Base-by-base conservation (phyloP, 2,113 vertebrate genomes). In the Sturnira hondurensis region DNA sequence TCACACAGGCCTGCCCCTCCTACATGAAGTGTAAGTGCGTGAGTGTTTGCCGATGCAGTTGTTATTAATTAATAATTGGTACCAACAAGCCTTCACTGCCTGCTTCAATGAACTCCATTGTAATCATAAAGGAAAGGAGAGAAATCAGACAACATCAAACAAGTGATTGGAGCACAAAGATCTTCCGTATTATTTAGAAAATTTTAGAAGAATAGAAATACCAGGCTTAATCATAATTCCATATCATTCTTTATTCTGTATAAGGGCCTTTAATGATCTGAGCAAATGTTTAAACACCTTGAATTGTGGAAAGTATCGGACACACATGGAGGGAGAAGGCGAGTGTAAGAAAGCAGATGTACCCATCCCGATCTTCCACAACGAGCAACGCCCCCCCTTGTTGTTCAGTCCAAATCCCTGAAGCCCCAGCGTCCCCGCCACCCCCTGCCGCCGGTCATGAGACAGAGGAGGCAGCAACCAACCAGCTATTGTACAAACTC, bases 311-410 rank as follows among this genome's bases (percentile, higher is more conserved):
- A 86, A 65, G 45, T 2, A 16, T 61, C 73, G 24, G 47, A 58
- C 36, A n/a, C 4, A 3, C 52, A 43, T 33, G 56, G 31, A 65
- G 11, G 19, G 5, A 31, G 36, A 7, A 41, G n/a, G 74, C 10
- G 2, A 11, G 9, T 0, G 0, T 41, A 4, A 77, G 28, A 81
- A 41, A 14, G 12, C 7, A 7, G 11, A 14, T 5, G 28, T 38
- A 11, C 33, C 77, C n/a, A 22, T 16, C 68, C 31, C 8, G 20
- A 13, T 58, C 20, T 52, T n/a, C 41, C 7, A 8, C 20, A 8
- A 4, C 0, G 41, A 8, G 41, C 2, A 4, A 33, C 16, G 7
- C 12, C 8, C n/a, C n/a, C 0, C 0, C 52, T 52, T 45, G 63
- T 4, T 38, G 63, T 8, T 33, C 43, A 33, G 5, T n/a, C 76